phyloP scores from a whole-genome alignment of 2,797 vertebrate genomes.

The Paedocypris micromegethes region DNA sequence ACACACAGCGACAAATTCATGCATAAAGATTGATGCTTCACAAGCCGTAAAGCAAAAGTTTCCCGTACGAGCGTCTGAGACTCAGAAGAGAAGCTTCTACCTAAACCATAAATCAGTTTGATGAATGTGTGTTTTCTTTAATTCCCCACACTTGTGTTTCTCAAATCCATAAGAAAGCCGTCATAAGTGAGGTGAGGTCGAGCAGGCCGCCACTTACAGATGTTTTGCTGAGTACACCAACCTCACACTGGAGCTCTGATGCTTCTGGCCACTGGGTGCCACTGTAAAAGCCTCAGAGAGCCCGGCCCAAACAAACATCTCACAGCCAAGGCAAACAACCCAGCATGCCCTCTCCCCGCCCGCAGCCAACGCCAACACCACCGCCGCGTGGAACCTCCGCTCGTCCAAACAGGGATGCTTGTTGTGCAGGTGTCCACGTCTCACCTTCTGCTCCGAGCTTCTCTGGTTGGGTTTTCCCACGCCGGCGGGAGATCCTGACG shows the following conservation, averaged over 20 bases:
- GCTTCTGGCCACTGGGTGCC: conserved; percentile 46
- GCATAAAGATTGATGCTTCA: no score
- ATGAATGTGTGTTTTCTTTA: background rate
- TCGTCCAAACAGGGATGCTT: no score
- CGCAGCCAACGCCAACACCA: conserved; percentile 19
- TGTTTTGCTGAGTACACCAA: conserved; percentile 44
- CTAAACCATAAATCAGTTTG: background rate
- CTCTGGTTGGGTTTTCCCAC: no score
- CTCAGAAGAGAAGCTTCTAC: background rate
- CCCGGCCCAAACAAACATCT: conserved; percentile 46
- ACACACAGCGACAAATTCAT: no score
- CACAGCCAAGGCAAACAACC: conserved; percentile 42
- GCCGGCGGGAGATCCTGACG: no score
- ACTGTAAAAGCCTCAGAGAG: conserved; percentile 38
- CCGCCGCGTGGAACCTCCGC: no score
- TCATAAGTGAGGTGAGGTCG: conserved; percentile 17
- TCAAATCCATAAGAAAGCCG: conserved; percentile 3
- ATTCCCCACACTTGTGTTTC: background rate
- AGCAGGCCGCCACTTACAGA: conserved; percentile 32
- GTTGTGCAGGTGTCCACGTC: no score
- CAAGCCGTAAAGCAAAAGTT: no score
- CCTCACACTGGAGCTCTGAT: conserved; percentile 25
- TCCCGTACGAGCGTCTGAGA: no score
- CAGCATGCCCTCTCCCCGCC: conserved; percentile 26
- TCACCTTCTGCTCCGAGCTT: no score